A percentile compares a stretch with the other conserved stretches of the same genome.
Conservation (phyloP, 2,113 vertebrate species). For the Circaetus cinerascens region DNA sequence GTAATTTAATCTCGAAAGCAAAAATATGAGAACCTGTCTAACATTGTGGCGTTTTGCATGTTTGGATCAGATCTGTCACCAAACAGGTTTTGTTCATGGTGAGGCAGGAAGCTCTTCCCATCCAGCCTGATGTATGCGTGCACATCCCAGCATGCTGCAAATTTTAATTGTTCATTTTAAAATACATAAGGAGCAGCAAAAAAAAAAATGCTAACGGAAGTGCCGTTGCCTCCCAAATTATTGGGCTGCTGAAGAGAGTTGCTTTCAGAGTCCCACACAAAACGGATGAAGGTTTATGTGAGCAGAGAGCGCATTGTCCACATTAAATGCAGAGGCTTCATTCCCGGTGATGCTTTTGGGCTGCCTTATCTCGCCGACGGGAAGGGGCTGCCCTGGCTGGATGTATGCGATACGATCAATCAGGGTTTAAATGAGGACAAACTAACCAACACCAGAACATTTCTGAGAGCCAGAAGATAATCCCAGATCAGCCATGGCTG, state of each 20-base stretch:
- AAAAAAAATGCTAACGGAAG: neutral
- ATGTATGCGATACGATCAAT: rapidly evolving
- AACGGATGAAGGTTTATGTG: neutral
- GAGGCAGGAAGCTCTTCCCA: neutral
- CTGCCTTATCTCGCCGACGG: rapidly evolving
- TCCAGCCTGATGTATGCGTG: rapidly evolving
- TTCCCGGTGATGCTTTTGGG: neutral
- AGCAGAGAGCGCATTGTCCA: rapidly evolving
- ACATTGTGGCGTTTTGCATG: neutral
- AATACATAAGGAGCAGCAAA: neutral
- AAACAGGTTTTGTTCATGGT: neutral
- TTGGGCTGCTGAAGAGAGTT: neutral
- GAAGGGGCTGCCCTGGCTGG: neutral
- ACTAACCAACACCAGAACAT: neutral
- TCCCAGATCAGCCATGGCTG: neutral
- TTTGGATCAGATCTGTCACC: neutral
- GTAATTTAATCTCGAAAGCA: neutral
- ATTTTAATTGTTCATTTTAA: rapidly evolving
- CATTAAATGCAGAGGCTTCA: rapidly evolving
- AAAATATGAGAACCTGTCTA: neutral
- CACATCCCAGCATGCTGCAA: neutral
- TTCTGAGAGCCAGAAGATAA: constrained; percentile 2
- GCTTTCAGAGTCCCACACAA: neutral
- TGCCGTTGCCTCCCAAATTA: neutral
- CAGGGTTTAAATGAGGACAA: constrained; percentile 27